phyloP scores from a whole-genome alignment of 2,888 invertebrate genomes.

The Thelaira solivaga region DNA sequence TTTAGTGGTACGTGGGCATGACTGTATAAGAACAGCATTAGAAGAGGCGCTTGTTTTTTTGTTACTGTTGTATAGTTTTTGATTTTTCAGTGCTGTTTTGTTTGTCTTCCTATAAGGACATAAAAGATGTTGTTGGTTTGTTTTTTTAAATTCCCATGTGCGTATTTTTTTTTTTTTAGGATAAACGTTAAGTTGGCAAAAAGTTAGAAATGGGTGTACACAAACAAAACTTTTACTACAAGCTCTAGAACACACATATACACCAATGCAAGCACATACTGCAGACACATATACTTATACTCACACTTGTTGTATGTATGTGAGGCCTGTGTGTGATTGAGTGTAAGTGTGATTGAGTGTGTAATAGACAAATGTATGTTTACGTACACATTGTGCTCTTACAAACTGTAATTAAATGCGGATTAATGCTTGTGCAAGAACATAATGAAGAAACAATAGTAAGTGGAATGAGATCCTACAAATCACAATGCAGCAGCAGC shows the following conservation, averaged over 20 bases:
- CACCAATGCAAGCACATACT: background rate
- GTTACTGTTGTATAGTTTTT: slow-evolving; percentile 16
- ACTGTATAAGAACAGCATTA: background rate
- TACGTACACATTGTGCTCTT: background rate
- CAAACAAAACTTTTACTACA: background rate
- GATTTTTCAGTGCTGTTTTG: slow-evolving; percentile 31
- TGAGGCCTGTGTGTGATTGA: background rate
- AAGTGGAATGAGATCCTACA: slow-evolving; percentile 4
- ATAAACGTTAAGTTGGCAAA: slow-evolving; percentile 45
- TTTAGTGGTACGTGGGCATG: background rate
- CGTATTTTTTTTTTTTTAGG: slow-evolving; percentile 39
- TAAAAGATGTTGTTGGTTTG: slow-evolving; percentile 9
- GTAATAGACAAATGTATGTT: background rate
- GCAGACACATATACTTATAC: background rate
- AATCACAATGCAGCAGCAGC: slow-evolving; percentile 11
- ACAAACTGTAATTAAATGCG: slow-evolving; percentile 59
- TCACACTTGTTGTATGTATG: background rate
- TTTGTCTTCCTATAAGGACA: slow-evolving; percentile 9
- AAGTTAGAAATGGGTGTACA: slow-evolving; percentile 38
- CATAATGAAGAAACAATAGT: slow-evolving; percentile 52
- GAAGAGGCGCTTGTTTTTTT: slow-evolving; percentile 24
- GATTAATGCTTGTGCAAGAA: slow-evolving; percentile 53
- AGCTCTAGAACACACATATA: background rate
- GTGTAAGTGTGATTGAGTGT: background rate
- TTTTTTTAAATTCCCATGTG: slow-evolving; percentile 48